Conservation (phyloP, 2,113 vertebrate genomes). For the Gorsachius goisagi region DNA sequence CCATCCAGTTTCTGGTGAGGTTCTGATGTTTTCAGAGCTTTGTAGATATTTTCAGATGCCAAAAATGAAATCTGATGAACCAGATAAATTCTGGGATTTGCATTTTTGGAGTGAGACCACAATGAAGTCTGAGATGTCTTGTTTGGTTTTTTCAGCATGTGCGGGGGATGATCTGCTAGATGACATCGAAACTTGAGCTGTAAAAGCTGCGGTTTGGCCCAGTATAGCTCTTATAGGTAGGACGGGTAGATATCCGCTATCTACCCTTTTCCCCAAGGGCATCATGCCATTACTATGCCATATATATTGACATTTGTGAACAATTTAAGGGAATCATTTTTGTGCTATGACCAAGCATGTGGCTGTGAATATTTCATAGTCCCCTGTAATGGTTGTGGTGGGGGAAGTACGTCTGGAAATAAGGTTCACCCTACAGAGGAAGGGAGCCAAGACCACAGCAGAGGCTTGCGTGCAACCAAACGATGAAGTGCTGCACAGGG, state of each 20-base stretch:
- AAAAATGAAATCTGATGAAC: not conserved
- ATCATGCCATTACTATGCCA: not conserved
- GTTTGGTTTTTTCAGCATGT: not conserved
- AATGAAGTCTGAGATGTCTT: not conserved
- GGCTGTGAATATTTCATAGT: not conserved
- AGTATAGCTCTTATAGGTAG: not conserved
- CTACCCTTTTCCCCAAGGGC: not conserved
- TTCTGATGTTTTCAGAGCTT: conserved; percentile 12
- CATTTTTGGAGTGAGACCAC: not conserved
- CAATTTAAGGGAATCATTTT: not conserved
- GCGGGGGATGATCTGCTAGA: not conserved
- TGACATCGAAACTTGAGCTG: not conserved
- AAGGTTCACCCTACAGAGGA: not conserved
- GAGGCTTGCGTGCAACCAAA: not conserved
- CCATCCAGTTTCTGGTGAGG: not conserved
- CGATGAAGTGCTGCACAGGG: not conserved
- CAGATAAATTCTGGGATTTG: not conserved
- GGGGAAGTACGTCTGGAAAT: not conserved
- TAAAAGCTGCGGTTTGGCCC: not conserved
- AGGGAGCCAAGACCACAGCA: not conserved
- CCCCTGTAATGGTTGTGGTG: not conserved
- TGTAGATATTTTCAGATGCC: not conserved
- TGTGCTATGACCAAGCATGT: not conserved
- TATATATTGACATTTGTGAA: not conserved
- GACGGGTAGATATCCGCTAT: not conserved